phyloP scores from a whole-genome alignment of 2,113 vertebrate genomes.

The Ictidomys tridecemlineatus region DNA sequence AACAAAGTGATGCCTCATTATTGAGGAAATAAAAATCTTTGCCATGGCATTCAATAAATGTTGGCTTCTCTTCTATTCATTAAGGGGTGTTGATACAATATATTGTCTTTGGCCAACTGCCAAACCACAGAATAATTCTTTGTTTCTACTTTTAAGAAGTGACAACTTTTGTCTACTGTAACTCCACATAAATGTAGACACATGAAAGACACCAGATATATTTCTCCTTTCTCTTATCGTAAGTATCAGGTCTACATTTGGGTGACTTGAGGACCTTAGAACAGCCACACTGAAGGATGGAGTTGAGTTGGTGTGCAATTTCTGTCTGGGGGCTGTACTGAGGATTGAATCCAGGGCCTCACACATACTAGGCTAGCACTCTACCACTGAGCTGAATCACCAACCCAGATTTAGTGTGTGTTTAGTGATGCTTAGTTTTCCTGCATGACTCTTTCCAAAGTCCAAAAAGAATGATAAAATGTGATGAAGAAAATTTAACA shows the following conservation, averaged over 20 bases:
- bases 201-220: neutral
- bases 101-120: neutral
- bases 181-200: neutral
- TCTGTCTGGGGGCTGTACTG: neutral
- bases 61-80: neutral
- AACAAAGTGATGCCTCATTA: neutral
- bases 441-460: neutral
- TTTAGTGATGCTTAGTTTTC: neutral
- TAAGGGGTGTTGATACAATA: neutral
- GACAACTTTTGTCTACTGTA: neutral
- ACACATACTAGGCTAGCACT: neutral
- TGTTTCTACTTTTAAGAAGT: constrained; percentile 21
- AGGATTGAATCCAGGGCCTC: neutral
- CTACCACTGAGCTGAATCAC: neutral
- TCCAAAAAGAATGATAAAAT: neutral
- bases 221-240: neutral
- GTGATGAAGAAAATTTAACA: neutral
- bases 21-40: neutral
- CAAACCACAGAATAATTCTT: constrained; percentile 6
- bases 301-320: neutral
- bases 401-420: neutral
- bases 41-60: neutral
- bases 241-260: neutral
- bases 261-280: neutral
- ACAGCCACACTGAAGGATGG: neutral